Evolutionary conservation across 2,797 vertebrate genomes (phyloP).

Genomic region (Amblyopsis hoosieri): DNA sequence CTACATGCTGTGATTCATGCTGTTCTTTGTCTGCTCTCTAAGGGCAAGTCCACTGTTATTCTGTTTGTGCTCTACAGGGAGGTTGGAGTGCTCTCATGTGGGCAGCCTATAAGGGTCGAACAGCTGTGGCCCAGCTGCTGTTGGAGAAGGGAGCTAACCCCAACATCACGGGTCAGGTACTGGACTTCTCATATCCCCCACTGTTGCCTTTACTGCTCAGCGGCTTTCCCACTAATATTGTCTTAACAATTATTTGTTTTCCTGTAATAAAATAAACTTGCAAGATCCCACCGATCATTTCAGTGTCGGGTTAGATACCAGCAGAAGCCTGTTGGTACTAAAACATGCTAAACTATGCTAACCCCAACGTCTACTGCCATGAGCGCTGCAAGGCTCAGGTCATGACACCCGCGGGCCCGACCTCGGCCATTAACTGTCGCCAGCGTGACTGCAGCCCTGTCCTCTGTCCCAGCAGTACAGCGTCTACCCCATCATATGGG

Average conservation of each 20-base stretch:
- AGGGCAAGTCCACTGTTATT: not conserved
- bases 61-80: conserved; percentile 76
- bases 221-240: not conserved
- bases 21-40: too few species aligned
- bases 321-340: not conserved
- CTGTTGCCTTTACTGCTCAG: not conserved
- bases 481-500: conserved; percentile 98
- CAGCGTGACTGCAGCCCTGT: conserved; percentile 43
- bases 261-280: not conserved
- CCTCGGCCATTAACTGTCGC: conserved; percentile 44
- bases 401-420: conserved; percentile 5
- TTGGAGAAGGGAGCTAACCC: conserved; percentile 92
- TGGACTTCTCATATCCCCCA: not conserved
- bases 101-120: conserved; percentile 93
- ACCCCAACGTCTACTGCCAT: conserved; percentile 23
- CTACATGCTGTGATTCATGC: not conserved
- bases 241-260: not conserved
- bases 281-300: not conserved
- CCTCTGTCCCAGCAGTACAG: conserved; percentile 86
- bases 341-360: not conserved
- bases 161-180: conserved; percentile 95
- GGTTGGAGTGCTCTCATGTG: conserved; percentile 99
- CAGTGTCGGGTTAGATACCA: not conserved
- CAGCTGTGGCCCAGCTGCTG: conserved; percentile 86
- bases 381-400: not conserved